A percentile compares a stretch with the other conserved stretches of the same genome.
Conservation (phyloP, 1,140 invertebrate species). For the Aphaenogaster ashmeadi region DNA sequence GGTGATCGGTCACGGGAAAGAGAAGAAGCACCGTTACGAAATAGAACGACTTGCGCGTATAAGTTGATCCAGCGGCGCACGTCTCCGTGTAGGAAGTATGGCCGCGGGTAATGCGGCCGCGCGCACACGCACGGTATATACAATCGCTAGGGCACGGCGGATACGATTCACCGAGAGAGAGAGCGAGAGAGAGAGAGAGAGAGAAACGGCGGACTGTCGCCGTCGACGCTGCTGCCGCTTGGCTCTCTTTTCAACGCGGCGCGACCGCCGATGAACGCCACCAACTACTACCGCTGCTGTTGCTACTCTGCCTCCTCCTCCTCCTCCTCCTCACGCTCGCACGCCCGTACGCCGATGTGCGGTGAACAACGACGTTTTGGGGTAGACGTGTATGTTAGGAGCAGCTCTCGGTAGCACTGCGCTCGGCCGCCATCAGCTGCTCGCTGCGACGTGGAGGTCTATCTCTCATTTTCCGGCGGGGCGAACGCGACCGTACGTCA, state of each 20-base stretch:
- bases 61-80: conserved; percentile 32
- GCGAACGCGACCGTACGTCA: conserved; percentile 71
- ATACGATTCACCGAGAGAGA: conserved; percentile 22
- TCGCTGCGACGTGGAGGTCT: conserved; percentile 77
- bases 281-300: background rate
- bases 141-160: background rate
- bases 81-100: conserved; percentile 58
- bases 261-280: background rate
- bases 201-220: conserved; percentile 15
- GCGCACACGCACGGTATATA: conserved; percentile 29
- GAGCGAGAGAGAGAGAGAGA: background rate
- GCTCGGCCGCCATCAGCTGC: conserved; percentile 79
- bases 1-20: conserved; percentile 38
- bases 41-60: conserved; percentile 65
- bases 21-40: conserved; percentile 80
- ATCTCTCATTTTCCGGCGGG: conserved; percentile 79
- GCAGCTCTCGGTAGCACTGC: conserved; percentile 52
- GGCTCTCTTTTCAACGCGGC: background rate
- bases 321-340: background rate
- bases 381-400: conserved; percentile 46
- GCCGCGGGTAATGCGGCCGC: conserved; percentile 55
- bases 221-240: background rate
- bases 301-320: background rate
- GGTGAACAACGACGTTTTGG: conserved; percentile 32
- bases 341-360: conserved; percentile 13